phyloP scores from a whole-genome alignment of 2,888 invertebrate genomes.

The Orthosia cruda region DNA sequence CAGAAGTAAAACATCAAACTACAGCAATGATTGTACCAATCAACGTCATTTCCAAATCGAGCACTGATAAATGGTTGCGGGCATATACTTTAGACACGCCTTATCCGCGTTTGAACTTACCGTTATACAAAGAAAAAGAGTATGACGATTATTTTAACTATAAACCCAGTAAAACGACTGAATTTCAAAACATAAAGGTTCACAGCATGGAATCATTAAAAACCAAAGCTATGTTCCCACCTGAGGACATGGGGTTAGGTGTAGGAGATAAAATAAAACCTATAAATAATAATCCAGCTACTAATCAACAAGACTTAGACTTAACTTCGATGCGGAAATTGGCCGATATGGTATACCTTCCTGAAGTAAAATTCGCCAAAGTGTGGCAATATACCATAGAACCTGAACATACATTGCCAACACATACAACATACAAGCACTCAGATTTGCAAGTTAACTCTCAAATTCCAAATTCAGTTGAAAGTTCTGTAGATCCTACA shows the following conservation, averaged over 20 bases:
- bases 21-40: slow-evolving; percentile 55
- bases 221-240: slow-evolving; percentile 55
- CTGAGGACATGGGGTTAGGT: neutral
- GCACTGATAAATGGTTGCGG: slow-evolving; percentile 41
- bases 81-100: slow-evolving; percentile 18
- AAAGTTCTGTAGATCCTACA: slow-evolving; percentile 5
- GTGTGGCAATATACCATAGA: slow-evolving; percentile 33
- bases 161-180: slow-evolving; percentile 23
- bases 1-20: slow-evolving; percentile 12
- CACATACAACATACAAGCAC: neutral
- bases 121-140: slow-evolving; percentile 59
- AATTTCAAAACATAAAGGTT: slow-evolving; percentile 57
- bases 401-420: slow-evolving; percentile 3
- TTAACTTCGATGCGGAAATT: slow-evolving; percentile 56
- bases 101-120: slow-evolving; percentile 19
- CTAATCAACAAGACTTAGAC: slow-evolving; percentile 33
- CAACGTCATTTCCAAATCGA: slow-evolving; percentile 26
- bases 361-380: slow-evolving; percentile 29
- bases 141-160: slow-evolving; percentile 63
- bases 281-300: slow-evolving; percentile 11
- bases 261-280: slow-evolving; percentile 13
- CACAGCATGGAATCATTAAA: slow-evolving; percentile 64
- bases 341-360: slow-evolving; percentile 51
- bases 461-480: slow-evolving; percentile 5
- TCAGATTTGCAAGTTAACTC: neutral